Base-by-base conservation (phyloP, 2,797 vertebrate species). In the Falco columbarius region DNA sequence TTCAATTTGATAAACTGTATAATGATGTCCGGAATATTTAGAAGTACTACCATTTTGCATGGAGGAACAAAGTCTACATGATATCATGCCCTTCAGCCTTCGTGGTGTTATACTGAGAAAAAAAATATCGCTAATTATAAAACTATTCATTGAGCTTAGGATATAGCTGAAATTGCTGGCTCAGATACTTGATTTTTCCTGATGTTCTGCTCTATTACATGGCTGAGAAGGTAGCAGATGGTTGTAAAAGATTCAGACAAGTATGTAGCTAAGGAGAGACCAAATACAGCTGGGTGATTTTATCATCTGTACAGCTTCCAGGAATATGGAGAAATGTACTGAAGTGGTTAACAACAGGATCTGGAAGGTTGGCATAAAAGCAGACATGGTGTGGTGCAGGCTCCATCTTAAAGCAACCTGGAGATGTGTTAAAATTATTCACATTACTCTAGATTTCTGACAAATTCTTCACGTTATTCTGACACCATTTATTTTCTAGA, bases 221-320 rank as follows among this genome's bases (percentile, higher is more conserved):
- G n/a, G 58, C 80, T 94, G 68, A 91, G 51, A 79, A 93, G 80
- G 80, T 47, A 90, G 87, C 93, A 97, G 95, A 93, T 96, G 91
- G 86, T 29, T 75, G 56, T 81, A 86, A 92, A 93, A 95, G 82
- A 73, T 89, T 82, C 81, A 62, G 73, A 84, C 62, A 72, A 96
- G 62, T 84, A 89, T 68, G 83, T 81, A 90, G 61, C 85, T 71
- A 76, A 32, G 61, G 44, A 90, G 56, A 83, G n/a, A 93, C 51
- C 54, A 93, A 94, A 94, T 93, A 83, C 82, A 96, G 70, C 90
- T 94, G 83, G 34, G 51, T 90, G 62, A 86, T 86, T 94, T 95
- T 93, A 68, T 66, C 46, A 23, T 55, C 86, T 86, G n/a, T 77
- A 22, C 22, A 56, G 38, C n/a, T 68, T 92, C 62, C 66, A 89